Evolutionary conservation across 2,797 vertebrate genomes (phyloP).

Genomic region (Vespertilio murinus): DNA sequence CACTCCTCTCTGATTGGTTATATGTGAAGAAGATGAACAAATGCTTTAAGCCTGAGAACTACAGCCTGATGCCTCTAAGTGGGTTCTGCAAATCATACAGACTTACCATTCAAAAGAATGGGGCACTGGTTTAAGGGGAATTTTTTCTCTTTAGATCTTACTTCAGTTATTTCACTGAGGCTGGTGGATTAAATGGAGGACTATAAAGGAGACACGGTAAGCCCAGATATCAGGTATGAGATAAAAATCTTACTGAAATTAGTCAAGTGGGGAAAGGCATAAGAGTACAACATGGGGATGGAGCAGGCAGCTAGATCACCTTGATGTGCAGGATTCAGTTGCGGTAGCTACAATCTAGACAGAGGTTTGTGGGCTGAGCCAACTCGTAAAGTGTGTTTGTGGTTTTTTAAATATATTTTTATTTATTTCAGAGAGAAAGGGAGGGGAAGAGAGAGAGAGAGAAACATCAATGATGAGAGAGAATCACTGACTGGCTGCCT

Average conservation of each 20-base stretch:
- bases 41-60: constrained; percentile 87
- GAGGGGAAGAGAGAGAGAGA: too few relatives aligned
- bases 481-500: too few relatives aligned
- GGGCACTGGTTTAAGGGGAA: background rate
- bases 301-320: background rate
- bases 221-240: background rate
- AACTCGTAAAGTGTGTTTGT: background rate
- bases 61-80: constrained; percentile 87
- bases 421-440: too few relatives aligned
- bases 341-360: background rate
- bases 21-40: constrained; percentile 86
- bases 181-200: background rate
- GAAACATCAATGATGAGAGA: too few relatives aligned
- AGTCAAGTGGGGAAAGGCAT: background rate
- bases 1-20: constrained; percentile 83
- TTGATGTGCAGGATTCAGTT: background rate
- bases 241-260: background rate
- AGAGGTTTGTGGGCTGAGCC: background rate
- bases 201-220: background rate
- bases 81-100: constrained; percentile 78
- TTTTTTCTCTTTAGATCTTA: background rate
- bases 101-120: background rate
- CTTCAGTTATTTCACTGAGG: background rate
- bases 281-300: background rate
- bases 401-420: too few relatives aligned